These are phyloP conservation scores for Schrankia costaestrigalis DNA, from an alignment of 2,888 invertebrate genomes.

Conservation along the genomic window DNA sequence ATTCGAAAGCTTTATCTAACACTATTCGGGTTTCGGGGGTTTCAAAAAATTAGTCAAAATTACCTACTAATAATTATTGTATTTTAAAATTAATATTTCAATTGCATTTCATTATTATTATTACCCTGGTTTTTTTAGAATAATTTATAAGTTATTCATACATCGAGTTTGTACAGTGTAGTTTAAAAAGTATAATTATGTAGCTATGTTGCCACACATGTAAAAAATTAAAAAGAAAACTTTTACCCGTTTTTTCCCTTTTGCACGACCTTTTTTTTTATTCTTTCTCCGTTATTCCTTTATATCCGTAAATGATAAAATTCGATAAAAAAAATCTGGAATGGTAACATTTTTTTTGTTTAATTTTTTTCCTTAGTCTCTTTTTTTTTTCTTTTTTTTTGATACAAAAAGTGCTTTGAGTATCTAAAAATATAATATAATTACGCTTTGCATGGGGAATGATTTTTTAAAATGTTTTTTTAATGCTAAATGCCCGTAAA, in stretches of 20 bases:
- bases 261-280: constrained; percentile 53
- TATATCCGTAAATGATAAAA: constrained; percentile 8
- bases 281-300: constrained; percentile 32
- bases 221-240: constrained; percentile 28
- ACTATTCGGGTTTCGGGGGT: constrained; percentile 12
- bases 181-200: constrained; percentile 45
- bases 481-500: constrained; percentile 24
- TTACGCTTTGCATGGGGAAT: constrained; percentile 42
- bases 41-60: constrained; percentile 22
- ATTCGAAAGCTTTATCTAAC: constrained; percentile 25
- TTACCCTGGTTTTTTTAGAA: constrained; percentile 47
- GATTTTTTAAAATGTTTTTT: constrained; percentile 38
- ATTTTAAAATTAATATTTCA: constrained; percentile 38
- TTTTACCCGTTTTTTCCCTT: constrained; percentile 38
- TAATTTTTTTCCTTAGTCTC: not conserved
- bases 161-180: constrained; percentile 79
- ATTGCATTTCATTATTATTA: constrained; percentile 62
- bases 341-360: not conserved
- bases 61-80: no score
- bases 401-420: constrained; percentile 1
- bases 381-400: constrained; percentile 1
- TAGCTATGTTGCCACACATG: constrained; percentile 72
- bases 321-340: constrained; percentile 1
- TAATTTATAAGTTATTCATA: constrained; percentile 38
- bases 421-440: constrained; percentile 3